phyloP scores from a whole-genome alignment of 2,888 invertebrate species.

The Steinernema carpocapsae region DNA sequence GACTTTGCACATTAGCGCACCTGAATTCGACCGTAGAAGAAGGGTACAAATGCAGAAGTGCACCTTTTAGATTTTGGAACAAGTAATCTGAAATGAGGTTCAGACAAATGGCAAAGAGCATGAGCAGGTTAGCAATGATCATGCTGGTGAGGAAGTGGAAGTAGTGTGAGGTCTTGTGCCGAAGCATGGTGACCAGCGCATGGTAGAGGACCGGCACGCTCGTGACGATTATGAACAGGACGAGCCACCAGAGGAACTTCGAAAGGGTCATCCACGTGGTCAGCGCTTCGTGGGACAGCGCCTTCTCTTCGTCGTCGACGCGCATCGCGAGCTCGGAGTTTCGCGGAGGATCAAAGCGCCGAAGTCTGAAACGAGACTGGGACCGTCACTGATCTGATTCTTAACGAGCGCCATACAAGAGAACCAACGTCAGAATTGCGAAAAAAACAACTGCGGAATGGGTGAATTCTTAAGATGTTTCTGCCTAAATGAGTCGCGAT shows the following conservation, averaged over 20 bases:
- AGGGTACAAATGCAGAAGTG: conserved; percentile 34
- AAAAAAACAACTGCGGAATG: background rate
- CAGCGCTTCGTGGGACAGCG: conserved; percentile 19
- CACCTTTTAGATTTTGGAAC: conserved; percentile 50
- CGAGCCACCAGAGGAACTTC: conserved; percentile 42
- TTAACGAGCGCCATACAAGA: conserved; percentile 6
- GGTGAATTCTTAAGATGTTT: background rate
- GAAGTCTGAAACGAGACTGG: background rate
- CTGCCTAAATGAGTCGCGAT: background rate
- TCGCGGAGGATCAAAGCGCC: background rate
- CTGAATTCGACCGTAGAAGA: conserved; percentile 44
- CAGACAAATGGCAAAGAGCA: conserved; percentile 54
- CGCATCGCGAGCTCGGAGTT: background rate
- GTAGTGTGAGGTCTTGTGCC: conserved; percentile 54
- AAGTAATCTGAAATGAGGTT: conserved; percentile 52
- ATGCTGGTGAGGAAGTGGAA: conserved; percentile 58
- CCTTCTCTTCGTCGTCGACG: background rate
- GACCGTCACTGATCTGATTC: too few relatives aligned
- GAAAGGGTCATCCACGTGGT: conserved; percentile 34
- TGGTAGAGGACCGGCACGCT: conserved; percentile 43
- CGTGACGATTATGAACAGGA: conserved; percentile 38
- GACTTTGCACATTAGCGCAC: conserved; percentile 57
- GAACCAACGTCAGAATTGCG: background rate
- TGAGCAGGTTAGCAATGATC: conserved; percentile 53
- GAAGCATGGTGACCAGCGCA: conserved; percentile 42